phyloP scores from a whole-genome alignment of 2,797 vertebrate species.

The Chelmon rostratus region DNA sequence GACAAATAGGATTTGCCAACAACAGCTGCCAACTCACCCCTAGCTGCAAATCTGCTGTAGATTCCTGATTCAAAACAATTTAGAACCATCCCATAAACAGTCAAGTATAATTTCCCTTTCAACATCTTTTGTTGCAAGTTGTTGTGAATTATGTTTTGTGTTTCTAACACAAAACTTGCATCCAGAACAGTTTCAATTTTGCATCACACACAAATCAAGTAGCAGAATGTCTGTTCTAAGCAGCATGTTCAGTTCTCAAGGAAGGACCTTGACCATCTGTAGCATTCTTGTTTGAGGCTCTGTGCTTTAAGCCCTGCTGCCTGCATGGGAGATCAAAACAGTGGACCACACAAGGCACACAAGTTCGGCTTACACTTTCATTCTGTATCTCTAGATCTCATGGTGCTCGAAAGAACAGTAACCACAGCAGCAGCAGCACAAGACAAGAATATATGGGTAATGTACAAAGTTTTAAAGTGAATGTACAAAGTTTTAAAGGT shows the following conservation, averaged over 20 bases:
- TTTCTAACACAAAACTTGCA: slow-evolving; percentile 23
- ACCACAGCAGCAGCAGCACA: slow-evolving; percentile 31
- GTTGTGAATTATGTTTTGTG: slow-evolving; percentile 2
- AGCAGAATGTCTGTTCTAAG: slow-evolving; percentile 27
- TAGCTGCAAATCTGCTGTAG: not conserved
- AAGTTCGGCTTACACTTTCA: not conserved
- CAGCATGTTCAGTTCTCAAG: slow-evolving; percentile 31
- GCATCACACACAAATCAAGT: slow-evolving; percentile 25
- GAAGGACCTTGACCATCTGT: slow-evolving; percentile 52
- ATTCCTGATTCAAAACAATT: not conserved
- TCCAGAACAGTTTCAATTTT: slow-evolving; percentile 36
- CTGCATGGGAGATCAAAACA: slow-evolving; percentile 65
- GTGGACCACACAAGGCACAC: slow-evolving; percentile 40
- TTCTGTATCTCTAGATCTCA: not conserved
- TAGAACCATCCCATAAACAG: not conserved
- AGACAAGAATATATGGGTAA: slow-evolving; percentile 10
- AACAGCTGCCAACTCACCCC: no score
- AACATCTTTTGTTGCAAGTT: slow-evolving; percentile 10
- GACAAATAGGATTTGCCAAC: no score
- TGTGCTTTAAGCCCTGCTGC: slow-evolving; percentile 57
- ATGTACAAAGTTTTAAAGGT: slow-evolving; percentile 39
- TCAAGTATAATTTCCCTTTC: not conserved
- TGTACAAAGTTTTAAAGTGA: slow-evolving; percentile 34
- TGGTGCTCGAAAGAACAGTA: slow-evolving; percentile 32
- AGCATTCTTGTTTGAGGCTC: slow-evolving; percentile 67